These are phyloP conservation scores for Rhodophaea formosa DNA, from an alignment of 2,888 invertebrate genomes.

Conservation along the genomic window DNA sequence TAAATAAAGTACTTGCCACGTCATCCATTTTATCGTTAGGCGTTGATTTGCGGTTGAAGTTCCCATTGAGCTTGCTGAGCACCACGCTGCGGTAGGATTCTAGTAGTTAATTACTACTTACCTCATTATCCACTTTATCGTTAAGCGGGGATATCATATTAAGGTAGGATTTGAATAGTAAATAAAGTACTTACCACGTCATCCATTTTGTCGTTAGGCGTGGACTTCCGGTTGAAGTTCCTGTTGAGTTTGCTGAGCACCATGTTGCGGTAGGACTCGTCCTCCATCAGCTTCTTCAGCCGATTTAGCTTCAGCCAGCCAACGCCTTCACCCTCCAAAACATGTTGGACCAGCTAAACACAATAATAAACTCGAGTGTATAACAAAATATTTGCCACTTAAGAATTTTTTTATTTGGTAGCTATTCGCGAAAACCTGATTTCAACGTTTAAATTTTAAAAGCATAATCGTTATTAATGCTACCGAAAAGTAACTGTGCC, in stretches of 20 bases:
- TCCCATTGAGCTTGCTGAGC: no score
- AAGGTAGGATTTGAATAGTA: no score
- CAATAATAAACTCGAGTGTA: constrained; percentile 1
- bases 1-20: no score
- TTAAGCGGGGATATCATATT: constrained; percentile 97
- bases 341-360: constrained; percentile 87
- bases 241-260: constrained; percentile 97
- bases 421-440: no score
- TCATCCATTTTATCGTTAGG: no score
- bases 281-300: constrained; percentile 97
- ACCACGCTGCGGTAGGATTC: no score
- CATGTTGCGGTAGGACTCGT: constrained; percentile 98
- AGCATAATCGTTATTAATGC: no score
- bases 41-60: no score
- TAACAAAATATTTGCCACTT: no score
- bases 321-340: constrained; percentile 95
- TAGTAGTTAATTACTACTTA: constrained; percentile 65
- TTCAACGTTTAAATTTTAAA: no score
- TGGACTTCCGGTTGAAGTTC: constrained; percentile 94
- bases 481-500: no score
- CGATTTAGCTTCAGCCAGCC: constrained; percentile 97
- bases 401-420: no score
- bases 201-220: constrained; percentile 97
- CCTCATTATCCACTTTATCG: constrained; percentile 98
- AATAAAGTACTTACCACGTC: constrained; percentile 89